A percentile compares a stretch with the other conserved stretches of the same genome.
Conservation (phyloP, 2,113 vertebrate genomes). For the Nicator chloris region DNA sequence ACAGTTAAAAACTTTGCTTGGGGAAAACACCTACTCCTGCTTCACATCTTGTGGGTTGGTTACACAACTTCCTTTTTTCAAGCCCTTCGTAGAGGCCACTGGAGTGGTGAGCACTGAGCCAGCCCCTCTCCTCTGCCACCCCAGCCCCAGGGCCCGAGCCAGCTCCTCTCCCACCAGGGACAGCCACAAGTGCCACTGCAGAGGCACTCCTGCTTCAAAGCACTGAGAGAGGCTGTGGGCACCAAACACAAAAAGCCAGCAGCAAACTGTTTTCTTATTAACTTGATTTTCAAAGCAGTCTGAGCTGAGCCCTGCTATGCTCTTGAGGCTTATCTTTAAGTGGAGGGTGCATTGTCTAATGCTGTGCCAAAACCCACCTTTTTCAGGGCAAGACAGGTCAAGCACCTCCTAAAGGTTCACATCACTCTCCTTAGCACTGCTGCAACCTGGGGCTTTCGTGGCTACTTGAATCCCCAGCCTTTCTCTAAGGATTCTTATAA, state of each 20-base stretch:
- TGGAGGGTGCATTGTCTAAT: not conserved
- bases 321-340: constrained; percentile 28
- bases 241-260: not conserved
- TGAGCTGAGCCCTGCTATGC: not conserved
- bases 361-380: not conserved
- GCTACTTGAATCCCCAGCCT: not conserved
- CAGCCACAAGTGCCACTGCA: not conserved
- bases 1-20: not conserved
- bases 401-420: not conserved
- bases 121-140: not conserved
- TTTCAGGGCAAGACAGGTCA: not conserved
- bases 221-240: not conserved
- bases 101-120: not conserved
- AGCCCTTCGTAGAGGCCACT: not conserved
- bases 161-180: not conserved
- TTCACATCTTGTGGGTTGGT: not conserved
- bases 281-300: constrained; percentile 26
- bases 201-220: not conserved
- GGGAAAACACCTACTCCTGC: not conserved
- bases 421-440: not conserved
- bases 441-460: not conserved
- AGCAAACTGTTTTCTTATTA: not conserved
- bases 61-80: constrained; percentile 12
- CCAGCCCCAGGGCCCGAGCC: not conserved
- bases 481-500: not conserved